A percentile compares a stretch with the other conserved stretches of the same genome.
Conservation (phyloP, 2,797 vertebrate species). For the Cyclura pinguis region DNA sequence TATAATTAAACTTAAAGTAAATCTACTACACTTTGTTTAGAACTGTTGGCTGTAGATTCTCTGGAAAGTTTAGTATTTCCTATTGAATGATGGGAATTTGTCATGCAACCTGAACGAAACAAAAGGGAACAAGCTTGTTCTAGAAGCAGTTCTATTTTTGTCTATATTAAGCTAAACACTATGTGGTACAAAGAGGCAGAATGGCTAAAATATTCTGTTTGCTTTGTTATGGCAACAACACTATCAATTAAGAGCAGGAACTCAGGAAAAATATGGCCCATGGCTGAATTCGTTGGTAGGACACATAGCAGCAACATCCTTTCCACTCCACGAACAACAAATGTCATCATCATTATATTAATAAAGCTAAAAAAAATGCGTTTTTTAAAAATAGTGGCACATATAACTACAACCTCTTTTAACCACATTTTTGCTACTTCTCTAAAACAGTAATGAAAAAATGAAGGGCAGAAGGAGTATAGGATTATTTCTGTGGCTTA, state of each 20-base stretch:
- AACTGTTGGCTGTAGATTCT: conserved; percentile 48
- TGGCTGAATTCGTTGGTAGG: background rate
- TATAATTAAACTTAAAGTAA: conserved; percentile 51
- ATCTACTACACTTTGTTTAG: conserved; percentile 63
- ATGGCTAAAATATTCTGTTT: background rate
- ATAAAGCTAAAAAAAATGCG: background rate
- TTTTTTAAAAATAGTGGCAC: background rate
- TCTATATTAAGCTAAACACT: conserved; percentile 6
- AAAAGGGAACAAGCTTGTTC: conserved; percentile 27
- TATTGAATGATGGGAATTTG: background rate
- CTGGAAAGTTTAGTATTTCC: conserved; percentile 45
- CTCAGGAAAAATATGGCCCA: background rate
- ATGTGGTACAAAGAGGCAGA: background rate
- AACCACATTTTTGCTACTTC: background rate
- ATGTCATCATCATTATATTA: background rate
- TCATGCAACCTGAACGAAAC: conserved; percentile 40
- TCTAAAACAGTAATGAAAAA: background rate
- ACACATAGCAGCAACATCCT: background rate
- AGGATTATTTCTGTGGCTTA: background rate
- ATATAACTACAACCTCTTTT: background rate
- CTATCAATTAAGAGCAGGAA: background rate
- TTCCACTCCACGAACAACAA: background rate
- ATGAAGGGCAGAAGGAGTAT: background rate
- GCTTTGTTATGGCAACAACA: conserved; percentile 40
- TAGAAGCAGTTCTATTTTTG: conserved; percentile 46